Evolutionary conservation across 2,888 invertebrate genomes (phyloP).

Genomic region (Tiphia femorata): DNA sequence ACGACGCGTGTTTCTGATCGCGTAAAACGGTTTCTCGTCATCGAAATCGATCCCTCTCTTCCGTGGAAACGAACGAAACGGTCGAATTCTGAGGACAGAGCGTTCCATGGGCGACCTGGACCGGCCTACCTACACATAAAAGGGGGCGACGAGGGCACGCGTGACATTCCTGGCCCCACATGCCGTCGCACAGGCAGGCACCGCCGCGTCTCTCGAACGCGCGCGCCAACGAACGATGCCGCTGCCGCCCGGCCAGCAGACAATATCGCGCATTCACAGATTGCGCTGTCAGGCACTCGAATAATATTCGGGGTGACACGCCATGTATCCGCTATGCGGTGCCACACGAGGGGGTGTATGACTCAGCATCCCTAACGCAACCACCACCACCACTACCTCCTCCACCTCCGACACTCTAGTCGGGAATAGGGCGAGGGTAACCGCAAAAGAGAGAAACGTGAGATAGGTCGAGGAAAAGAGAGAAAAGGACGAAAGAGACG

Average conservation of each 20-base stretch:
- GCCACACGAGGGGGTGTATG: conserved; percentile 45
- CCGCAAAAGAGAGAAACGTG: too few relatives aligned
- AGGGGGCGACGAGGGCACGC: conserved; percentile 18
- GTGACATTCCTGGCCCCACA: conserved; percentile 39
- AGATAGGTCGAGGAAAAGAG: too few relatives aligned
- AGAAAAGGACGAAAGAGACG: too few relatives aligned
- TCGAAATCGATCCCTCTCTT: too few relatives aligned
- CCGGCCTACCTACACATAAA: background rate
- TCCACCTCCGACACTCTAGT: too few relatives aligned
- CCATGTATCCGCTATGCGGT: conserved; percentile 48
- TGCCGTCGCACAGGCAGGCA: conserved; percentile 20
- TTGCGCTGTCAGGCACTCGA: conserved; percentile 62
- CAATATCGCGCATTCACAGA: conserved; percentile 64
- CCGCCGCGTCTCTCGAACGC: background rate
- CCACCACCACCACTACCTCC: too few relatives aligned
- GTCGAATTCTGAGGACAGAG: too few relatives aligned
- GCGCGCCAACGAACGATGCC: background rate
- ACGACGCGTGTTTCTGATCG: too few relatives aligned
- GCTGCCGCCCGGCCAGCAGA: conserved; percentile 28
- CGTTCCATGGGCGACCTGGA: too few relatives aligned
- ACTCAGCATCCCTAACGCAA: conserved; percentile 56
- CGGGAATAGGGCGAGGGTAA: background rate
- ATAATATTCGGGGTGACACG: conserved; percentile 63
- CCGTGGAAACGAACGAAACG: too few relatives aligned
- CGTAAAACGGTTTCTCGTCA: too few relatives aligned